Evolutionary conservation across 2,113 vertebrate genomes (phyloP), one percentile per base, ranked within the genome.

Genomic region (Pholis gunnellus): DNA sequence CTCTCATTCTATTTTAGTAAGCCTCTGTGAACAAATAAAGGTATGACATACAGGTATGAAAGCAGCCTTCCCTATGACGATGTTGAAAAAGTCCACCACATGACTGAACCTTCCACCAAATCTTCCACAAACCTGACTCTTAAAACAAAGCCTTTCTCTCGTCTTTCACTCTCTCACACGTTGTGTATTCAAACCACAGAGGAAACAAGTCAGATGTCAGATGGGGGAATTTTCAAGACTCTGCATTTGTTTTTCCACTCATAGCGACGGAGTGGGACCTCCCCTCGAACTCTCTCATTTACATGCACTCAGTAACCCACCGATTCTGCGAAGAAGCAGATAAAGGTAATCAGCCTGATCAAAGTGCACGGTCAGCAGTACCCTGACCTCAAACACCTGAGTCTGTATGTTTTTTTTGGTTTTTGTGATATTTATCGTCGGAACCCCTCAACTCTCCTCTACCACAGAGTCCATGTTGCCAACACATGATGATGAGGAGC

Each of bases 191-290:
- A 52, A 80, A 85, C 76, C 77, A 76, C 73, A 74, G 20, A 44
- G 82, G 78, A 69, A 76, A 85, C 14, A 40, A 63, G 78, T 87
- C 76, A 83, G 65, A 68, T 86, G 78, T 81, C 76, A 67, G n/a
- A n/a, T 1, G 1, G 34, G 81, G 81, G 85, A 71, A 40, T 86
- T 89, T 89, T 77, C 18, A 46, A 75, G 34, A 75, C 25, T 59
- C 20, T 72, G 71, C 65, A 87, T 89, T 88, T 83, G 78, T 88
- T 88, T 90, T 85, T 88, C 86, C 90, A 63, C 70, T 72, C 63
- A 34, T 40, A 10, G 61, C 27, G 27, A 31, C 46, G 27, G 22
- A 22, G 36, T 8, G 90, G 90, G 90, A 77, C 70, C 59, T 75
- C 78, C 90, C 88, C 90, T 69, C 29, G 5, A 17, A 27, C 27